Conservation (phyloP, 2,888 invertebrate genomes). For the Leptopterna dolabrata region DNA sequence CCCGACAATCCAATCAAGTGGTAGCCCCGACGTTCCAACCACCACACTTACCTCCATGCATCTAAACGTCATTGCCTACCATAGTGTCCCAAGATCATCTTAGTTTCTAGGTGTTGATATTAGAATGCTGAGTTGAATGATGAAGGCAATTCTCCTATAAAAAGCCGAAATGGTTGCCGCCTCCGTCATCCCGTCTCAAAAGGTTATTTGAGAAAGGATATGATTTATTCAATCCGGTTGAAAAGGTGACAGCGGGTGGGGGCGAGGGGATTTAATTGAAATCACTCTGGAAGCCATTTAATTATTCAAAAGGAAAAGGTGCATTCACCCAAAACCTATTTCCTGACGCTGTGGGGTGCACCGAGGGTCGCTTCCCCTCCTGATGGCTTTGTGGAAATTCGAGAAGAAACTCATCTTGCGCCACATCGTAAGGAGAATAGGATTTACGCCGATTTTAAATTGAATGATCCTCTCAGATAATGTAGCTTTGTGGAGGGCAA, state of each 20-base stretch:
- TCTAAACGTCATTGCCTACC: too few relatives aligned
- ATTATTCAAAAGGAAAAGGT: slow-evolving; percentile 2
- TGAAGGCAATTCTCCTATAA: neutral
- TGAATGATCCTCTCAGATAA: neutral
- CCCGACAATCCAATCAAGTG: too few relatives aligned
- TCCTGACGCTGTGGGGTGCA: neutral
- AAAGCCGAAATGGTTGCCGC: neutral
- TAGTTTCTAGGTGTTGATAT: too few relatives aligned
- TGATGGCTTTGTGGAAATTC: neutral
- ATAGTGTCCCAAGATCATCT: too few relatives aligned
- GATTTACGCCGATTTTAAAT: neutral
- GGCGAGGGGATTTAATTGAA: neutral
- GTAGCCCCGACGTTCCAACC: too few relatives aligned
- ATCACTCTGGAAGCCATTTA: neutral
- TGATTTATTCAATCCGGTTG: neutral
- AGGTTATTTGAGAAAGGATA: neutral
- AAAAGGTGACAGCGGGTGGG: neutral
- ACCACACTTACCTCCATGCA: too few relatives aligned
- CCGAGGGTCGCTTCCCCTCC: neutral
- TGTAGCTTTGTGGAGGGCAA: neutral
- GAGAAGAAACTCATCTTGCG: neutral
- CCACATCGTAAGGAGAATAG: neutral
- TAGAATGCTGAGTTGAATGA: too few relatives aligned
- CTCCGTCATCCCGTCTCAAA: neutral
- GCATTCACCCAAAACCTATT: slow-evolving; percentile 3